These are phyloP conservation scores for Steromphala cineraria DNA, from an alignment of 2,888 invertebrate species.

Conservation along the genomic window DNA sequence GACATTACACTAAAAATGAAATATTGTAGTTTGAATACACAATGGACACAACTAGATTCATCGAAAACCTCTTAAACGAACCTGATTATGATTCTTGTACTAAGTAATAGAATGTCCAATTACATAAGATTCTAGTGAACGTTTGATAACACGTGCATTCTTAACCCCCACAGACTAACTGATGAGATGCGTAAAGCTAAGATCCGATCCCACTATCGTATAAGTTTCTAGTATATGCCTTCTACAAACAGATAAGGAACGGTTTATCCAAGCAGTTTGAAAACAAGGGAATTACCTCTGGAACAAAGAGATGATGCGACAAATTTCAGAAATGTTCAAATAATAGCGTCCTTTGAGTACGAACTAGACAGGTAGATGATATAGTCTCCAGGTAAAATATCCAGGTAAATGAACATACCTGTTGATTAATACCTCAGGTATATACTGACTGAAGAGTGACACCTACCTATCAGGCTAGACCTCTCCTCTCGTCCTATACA, in stretches of 20 bases:
- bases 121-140: too few species aligned
- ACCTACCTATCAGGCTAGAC: constrained; percentile 3
- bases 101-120: too few species aligned
- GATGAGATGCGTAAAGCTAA: too few species aligned
- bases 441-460: neutral
- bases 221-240: neutral
- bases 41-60: too few species aligned
- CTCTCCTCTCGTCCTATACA: neutral
- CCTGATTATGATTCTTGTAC: too few species aligned
- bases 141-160: too few species aligned
- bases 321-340: neutral
- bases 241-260: neutral
- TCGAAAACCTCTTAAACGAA: too few species aligned
- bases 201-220: neutral
- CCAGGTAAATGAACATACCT: too few species aligned
- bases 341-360: neutral
- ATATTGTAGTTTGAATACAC: too few species aligned
- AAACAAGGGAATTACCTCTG: neutral
- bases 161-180: too few species aligned
- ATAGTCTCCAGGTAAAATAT: neutral
- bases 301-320: neutral
- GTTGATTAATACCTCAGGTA: too few species aligned
- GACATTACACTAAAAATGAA: too few species aligned
- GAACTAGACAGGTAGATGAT: neutral
- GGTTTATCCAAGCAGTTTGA: neutral